Evolutionary conservation across 2,113 vertebrate species (phyloP).

Genomic region (Galbula dea): DNA sequence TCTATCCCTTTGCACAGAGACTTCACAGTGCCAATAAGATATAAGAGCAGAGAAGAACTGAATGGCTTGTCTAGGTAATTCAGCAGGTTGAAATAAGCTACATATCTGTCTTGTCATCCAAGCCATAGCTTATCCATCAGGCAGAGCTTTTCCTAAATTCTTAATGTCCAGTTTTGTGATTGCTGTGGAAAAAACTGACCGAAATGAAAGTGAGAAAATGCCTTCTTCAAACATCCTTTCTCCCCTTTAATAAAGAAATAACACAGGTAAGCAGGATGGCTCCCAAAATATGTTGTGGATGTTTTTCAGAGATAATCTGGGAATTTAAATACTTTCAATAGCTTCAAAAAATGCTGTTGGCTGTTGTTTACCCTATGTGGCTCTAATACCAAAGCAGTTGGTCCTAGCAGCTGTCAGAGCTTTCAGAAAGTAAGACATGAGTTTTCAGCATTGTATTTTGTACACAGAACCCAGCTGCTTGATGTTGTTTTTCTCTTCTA

Average conservation of each 20-base stretch:
- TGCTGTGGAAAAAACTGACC: background rate
- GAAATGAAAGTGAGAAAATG: background rate
- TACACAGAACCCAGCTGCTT: background rate
- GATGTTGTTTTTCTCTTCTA: background rate
- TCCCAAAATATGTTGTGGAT: background rate
- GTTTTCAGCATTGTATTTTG: background rate
- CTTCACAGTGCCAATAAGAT: background rate
- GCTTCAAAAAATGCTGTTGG: background rate
- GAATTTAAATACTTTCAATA: background rate
- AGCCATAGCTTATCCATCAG: background rate
- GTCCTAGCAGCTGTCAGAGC: background rate
- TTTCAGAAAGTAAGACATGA: background rate
- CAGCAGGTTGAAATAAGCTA: background rate
- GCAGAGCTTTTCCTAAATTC: background rate
- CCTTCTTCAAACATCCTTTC: background rate
- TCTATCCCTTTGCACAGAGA: background rate
- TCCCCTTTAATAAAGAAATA: background rate
- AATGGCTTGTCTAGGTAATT: background rate
- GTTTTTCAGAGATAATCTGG: background rate
- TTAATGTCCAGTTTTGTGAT: background rate
- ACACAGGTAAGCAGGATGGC: background rate
- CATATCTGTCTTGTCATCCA: background rate
- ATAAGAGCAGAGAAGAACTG: background rate
- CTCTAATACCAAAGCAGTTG: background rate
- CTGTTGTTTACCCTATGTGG: background rate